Base-by-base conservation (phyloP, 2,113 vertebrate species). In the Apistogramma diplotaenia region DNA sequence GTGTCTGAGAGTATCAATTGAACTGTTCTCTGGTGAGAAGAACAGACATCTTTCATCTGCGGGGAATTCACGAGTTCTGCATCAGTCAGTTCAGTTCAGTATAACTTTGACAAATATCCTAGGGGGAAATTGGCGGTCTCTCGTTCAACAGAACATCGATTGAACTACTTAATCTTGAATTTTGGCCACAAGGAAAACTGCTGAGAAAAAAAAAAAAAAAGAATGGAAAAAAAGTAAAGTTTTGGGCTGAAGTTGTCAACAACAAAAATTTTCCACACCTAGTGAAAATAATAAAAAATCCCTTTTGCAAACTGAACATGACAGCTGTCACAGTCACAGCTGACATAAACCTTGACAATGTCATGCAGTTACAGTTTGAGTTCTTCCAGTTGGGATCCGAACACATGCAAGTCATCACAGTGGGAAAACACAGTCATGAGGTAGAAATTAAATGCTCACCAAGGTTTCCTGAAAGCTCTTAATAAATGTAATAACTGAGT, bases 381-480 rank as follows among this genome's bases (percentile, higher is more conserved):
- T 73, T 27, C 62, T 57, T 57, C 51, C 59, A 85, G 46, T 35
- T 84, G 73, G 77, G 46, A 86, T 84, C 70, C 55, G 75, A 59
- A 89, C 83, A 86, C 84, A 85, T 85, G 83, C 65, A 81, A 83
- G 72, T 88, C 83, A 87, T 85, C 88, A 85, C 27, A 12, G 31
- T 77, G 81, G 25, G n/a, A 80, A 89, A 90, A 82, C 84, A 88
- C 72, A 79, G 89, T 93, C 93, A 92, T 91, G 86, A 75, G 84
- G 84, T 78, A 83, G 55, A 81, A 92, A 91, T 94, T 83, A 89
- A 81, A 82, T 8, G 60, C 87, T 78, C 65, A 25, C 74, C 21
- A 54, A 82, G 80, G 67, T 83, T 89, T 86, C 72, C 83, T 75
- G 80, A 88, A 89, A 75, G 82, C 88, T 56, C 82, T 84, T 78